Evolutionary conservation across 2,113 vertebrate genomes (phyloP).

Genomic region (Percopsis transmontana): DNA sequence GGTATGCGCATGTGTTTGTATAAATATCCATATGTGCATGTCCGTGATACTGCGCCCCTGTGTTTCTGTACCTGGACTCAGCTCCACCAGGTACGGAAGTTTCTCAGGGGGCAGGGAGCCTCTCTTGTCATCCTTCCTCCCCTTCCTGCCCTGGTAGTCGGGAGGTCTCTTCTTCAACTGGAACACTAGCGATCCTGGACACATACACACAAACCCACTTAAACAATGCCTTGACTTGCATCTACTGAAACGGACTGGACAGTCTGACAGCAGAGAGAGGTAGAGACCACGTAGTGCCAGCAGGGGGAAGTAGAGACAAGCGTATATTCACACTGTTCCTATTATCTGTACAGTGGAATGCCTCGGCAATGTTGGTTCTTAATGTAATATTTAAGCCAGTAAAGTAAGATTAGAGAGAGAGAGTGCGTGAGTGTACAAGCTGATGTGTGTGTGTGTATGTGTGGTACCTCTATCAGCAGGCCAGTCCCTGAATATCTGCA

Average conservation of each 20-base stretch:
- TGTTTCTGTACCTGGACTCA: conserved; percentile 83
- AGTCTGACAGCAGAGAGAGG: conserved; percentile 18
- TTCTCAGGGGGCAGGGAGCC: conserved; percentile 88
- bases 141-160: conserved; percentile 87
- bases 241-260: neutral
- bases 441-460: neutral
- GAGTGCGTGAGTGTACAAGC: neutral
- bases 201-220: conserved; percentile 19
- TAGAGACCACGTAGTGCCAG: conserved; percentile 30
- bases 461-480: conserved; percentile 90
- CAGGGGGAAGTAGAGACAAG: conserved; percentile 40
- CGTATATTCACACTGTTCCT: too few species aligned
- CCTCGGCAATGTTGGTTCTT: too few species aligned
- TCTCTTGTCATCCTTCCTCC: conserved; percentile 85
- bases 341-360: too few species aligned
- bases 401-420: neutral
- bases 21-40: neutral
- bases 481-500: conserved; percentile 98
- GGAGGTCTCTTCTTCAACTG: conserved; percentile 93
- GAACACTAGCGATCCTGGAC: conserved; percentile 88
- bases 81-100: conserved; percentile 94
- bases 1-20: conserved; percentile 1
- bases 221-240: neutral
- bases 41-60: neutral
- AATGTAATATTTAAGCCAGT: too few species aligned